These are phyloP conservation scores for Rhagoletis zephyria DNA, from an alignment of 1,140 invertebrate genomes.

Conservation along the genomic window DNA sequence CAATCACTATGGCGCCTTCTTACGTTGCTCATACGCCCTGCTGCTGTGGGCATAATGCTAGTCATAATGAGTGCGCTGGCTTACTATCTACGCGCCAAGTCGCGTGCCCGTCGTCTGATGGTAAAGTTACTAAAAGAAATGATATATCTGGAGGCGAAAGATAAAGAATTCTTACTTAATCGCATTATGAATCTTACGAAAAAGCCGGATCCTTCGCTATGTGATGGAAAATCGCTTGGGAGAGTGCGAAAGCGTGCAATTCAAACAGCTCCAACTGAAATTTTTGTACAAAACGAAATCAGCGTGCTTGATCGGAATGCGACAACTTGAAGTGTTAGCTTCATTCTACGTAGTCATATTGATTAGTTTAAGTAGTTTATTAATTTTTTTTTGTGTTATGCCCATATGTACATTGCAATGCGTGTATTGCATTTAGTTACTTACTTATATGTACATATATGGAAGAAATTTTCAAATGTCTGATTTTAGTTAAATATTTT, in stretches of 20 bases:
- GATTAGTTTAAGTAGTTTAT: background rate
- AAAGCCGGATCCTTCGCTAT: background rate
- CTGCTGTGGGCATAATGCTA: slow-evolving; percentile 74
- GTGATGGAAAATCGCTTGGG: background rate
- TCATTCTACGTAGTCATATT: slow-evolving; percentile 22
- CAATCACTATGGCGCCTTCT: slow-evolving; percentile 73
- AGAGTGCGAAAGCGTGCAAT: background rate
- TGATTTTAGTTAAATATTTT: slow-evolving; percentile 15
- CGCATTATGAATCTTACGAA: slow-evolving; percentile 23
- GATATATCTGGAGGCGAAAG: slow-evolving; percentile 80
- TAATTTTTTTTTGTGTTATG: background rate
- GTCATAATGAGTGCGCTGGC: slow-evolving; percentile 77
- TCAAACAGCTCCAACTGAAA: background rate
- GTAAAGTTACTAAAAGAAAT: slow-evolving; percentile 80
- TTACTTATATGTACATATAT: slow-evolving; percentile 9
- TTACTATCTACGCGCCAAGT: slow-evolving; percentile 80
- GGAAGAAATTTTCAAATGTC: slow-evolving; percentile 14
- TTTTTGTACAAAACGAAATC: slow-evolving; percentile 10
- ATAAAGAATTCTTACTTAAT: slow-evolving; percentile 75
- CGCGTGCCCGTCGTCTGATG: slow-evolving; percentile 78
- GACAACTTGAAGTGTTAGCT: background rate
- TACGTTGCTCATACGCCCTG: slow-evolving; percentile 74
- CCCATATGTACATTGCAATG: background rate
- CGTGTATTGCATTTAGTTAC: background rate
- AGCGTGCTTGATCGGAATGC: background rate